phyloP scores from a whole-genome alignment of 92 coral and sea anemone species.

The Paramuricea clavata region DNA sequence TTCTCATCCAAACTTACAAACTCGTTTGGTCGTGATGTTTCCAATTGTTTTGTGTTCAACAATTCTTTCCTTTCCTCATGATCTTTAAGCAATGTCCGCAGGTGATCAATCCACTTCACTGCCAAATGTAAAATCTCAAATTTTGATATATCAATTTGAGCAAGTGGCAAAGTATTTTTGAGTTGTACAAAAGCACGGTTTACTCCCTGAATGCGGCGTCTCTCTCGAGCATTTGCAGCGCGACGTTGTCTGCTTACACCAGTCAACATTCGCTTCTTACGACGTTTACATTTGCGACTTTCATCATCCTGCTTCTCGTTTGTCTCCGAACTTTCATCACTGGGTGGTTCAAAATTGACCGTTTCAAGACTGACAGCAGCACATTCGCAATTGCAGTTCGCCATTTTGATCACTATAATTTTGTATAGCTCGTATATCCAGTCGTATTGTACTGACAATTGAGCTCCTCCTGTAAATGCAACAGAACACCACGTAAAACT shows the following conservation, averaged over 20 bases:
- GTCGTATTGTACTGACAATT: no score
- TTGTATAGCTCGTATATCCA: neutral
- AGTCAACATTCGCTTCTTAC: slow-evolving; percentile 94
- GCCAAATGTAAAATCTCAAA: slow-evolving; percentile 95
- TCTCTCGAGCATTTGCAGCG: slow-evolving; percentile 97
- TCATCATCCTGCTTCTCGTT: slow-evolving; percentile 28
- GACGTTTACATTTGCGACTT: slow-evolving; percentile 66
- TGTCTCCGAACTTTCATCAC: slow-evolving; percentile 20
- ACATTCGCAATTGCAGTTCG: neutral
- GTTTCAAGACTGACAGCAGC: neutral
- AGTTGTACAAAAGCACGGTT: slow-evolving; percentile 96
- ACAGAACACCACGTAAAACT: neutral
- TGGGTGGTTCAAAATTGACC: neutral
- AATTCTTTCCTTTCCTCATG: slow-evolving; percentile 66
- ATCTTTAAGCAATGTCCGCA: slow-evolving; percentile 84
- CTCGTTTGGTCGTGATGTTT: slow-evolving; percentile 40
- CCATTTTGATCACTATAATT: neutral
- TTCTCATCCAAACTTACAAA: slow-evolving; percentile 24
- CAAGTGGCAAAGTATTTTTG: slow-evolving; percentile 93
- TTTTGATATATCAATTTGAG: slow-evolving; percentile 96
- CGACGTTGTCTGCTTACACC: slow-evolving; percentile 98
- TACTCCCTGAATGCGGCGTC: slow-evolving; percentile 95
- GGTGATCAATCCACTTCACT: slow-evolving; percentile 96
- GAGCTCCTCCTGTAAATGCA: slow-evolving; percentile 14
- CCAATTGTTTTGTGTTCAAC: slow-evolving; percentile 38